Percentiles rank a stretch among this genome's conserved stretches.
These are phyloP conservation scores for Bombylius major DNA, from an alignment of 2,888 invertebrate genomes.

Conservation along the genomic window DNA sequence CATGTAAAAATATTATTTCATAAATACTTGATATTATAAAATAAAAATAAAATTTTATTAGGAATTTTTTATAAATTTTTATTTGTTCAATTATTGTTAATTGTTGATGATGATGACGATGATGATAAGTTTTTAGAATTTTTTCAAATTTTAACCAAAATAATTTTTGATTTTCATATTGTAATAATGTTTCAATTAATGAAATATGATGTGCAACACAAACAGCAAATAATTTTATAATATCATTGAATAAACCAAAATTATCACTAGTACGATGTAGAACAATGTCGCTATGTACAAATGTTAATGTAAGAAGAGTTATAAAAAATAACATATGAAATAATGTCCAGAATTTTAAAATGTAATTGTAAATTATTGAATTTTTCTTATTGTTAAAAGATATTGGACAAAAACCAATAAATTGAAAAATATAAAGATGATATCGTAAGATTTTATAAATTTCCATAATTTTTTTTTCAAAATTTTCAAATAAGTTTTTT, in stretches of 20 bases:
- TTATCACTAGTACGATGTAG: background rate
- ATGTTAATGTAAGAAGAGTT: background rate
- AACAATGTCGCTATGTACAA: background rate
- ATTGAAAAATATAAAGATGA: background rate
- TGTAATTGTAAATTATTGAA: background rate
- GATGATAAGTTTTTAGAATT: background rate
- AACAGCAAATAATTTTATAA: background rate
- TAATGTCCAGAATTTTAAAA: background rate
- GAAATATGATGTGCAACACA: background rate
- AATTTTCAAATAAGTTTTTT: too few species aligned
- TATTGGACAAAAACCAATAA: conserved; percentile 2
- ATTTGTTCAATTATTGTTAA: background rate
- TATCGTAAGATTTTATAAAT: background rate
- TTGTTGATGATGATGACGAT: background rate
- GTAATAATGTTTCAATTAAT: background rate
- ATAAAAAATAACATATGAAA: background rate
- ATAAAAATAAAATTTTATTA: background rate
- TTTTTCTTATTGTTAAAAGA: background rate
- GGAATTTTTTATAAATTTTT: background rate
- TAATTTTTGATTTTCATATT: background rate
- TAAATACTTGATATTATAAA: background rate
- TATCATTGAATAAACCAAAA: background rate
- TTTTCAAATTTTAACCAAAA: background rate
- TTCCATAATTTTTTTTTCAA: background rate
- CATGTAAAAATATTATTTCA: background rate